Conservation (phyloP, 2,888 invertebrate species). For the Amiota minor region DNA sequence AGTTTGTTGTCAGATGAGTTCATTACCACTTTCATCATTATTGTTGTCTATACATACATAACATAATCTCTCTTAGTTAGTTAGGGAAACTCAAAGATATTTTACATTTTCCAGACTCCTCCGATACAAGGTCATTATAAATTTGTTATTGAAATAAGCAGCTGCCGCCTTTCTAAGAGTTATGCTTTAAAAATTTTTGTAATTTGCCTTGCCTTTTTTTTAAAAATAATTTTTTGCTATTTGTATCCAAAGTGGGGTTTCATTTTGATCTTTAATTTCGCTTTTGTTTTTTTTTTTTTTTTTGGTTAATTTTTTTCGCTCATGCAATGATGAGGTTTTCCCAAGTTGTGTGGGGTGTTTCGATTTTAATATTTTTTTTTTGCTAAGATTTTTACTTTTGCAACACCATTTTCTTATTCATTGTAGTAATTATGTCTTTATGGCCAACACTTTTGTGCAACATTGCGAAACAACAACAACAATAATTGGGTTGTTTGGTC, state of each 20-base stretch:
- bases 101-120: not conserved
- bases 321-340: conserved; percentile 18
- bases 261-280: conserved; percentile 13
- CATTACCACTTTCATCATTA: no score
- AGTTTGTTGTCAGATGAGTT: no score
- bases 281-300: conserved; percentile 23
- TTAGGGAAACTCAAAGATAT: conserved; percentile 34
- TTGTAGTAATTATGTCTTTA: conserved; percentile 56
- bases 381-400: no score
- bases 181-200: conserved; percentile 35
- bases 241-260: not conserved
- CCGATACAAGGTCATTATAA: conserved; percentile 54
- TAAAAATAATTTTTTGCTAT: not conserved
- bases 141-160: conserved; percentile 40
- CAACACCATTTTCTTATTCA: conserved; percentile 29
- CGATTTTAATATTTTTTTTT: no score
- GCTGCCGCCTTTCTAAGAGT: not conserved
- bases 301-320: conserved; percentile 16
- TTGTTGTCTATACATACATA: no score
- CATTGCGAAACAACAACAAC: conserved; percentile 29
- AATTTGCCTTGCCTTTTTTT: not conserved
- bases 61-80: conserved; percentile 37
- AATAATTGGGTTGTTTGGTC: conserved; percentile 68
- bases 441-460: conserved; percentile 63
- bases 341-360: not conserved